Conservation (phyloP, 2,113 vertebrate genomes). For the Uria lomvia region DNA sequence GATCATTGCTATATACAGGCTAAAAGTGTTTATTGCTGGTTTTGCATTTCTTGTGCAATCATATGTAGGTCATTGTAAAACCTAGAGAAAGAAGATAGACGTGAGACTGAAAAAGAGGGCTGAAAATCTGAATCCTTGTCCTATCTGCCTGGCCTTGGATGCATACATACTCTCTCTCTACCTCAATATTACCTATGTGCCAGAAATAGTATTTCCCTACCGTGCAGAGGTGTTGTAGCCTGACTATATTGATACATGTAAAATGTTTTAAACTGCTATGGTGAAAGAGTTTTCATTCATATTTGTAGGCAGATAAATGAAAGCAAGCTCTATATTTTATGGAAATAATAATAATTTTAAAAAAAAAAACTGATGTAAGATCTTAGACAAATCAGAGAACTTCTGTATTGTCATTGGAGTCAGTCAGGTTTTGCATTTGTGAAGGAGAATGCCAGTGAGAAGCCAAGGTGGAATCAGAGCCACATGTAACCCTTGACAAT, state of each 20-base stretch:
- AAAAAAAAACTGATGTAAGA: not conserved
- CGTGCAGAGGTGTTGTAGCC: not conserved
- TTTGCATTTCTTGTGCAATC: not conserved
- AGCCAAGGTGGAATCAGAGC: not conserved
- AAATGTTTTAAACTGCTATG: not conserved
- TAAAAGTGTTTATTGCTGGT: conserved; percentile 30
- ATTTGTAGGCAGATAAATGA: not conserved
- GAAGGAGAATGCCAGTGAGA: not conserved
- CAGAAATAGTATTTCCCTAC: not conserved
- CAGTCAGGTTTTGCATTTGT: not conserved
- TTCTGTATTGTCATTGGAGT: not conserved
- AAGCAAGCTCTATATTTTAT: not conserved
- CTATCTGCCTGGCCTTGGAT: not conserved
- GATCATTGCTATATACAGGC: not conserved
- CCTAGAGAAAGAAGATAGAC: not conserved
- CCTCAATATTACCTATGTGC: not conserved
- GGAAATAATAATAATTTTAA: not conserved
- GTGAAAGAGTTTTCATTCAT: not conserved
- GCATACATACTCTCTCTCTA: not conserved
- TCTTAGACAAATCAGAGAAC: not conserved
- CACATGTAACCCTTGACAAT: not conserved
- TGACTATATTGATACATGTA: not conserved
- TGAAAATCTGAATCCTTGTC: not conserved
- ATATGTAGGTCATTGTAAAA: conserved; percentile 47
- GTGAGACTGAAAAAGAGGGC: not conserved